Base-by-base conservation (phyloP, 1,140 invertebrate genomes). In the Linepithema humile region DNA sequence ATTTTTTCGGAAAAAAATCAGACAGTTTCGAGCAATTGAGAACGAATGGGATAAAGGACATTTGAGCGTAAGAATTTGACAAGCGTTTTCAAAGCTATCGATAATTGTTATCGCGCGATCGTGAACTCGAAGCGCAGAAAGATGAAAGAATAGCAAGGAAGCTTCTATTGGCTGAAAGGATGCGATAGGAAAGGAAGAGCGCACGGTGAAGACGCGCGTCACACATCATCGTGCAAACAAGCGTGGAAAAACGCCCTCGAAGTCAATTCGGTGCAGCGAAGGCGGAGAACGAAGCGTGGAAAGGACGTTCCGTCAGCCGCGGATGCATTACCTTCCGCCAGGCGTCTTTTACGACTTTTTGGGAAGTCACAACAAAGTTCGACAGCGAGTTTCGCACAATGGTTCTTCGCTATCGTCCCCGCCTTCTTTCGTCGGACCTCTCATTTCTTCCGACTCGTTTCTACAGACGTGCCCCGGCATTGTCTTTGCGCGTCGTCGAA, bases 321-420 rank as follows among this genome's bases (percentile, higher is more conserved):
- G 72, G 86, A 88, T 78, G 64, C 65, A 73, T 85, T 86, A 83
- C 88, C 87, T 75, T 70, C 75, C 75, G 38, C 75, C 70, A 43
- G 50, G 53, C 74, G 88, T 84, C 88, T 84, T 89, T 89, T 89
- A 88, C 85, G 70, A 88, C 84, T 89, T 89, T 89, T 89, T 89
- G 84, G 84, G 82, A 86, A 89, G 88, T 89, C 87, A 87, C 84
- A 77, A 86, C 82, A 84, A 88, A 89, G 88, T 89, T 89, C 87
- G 88, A 88, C 88, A 86, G 75, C 64, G 84, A 89, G 84, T 86
- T 88, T 82, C 75, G 75, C 70, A 89, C 88, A 89, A 89, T 89
- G 70, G 85, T 45, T 40, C 38, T 59, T 70, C 57, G 87, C 84
- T 32, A 86, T 85, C 60, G 57, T 40, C 45, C 60, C 45, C 32